A percentile compares a stretch with the other conserved stretches of the same genome.
These are phyloP conservation scores for Conops quadrifasciatus DNA, from an alignment of 2,888 invertebrate genomes.

Conservation along the genomic window DNA sequence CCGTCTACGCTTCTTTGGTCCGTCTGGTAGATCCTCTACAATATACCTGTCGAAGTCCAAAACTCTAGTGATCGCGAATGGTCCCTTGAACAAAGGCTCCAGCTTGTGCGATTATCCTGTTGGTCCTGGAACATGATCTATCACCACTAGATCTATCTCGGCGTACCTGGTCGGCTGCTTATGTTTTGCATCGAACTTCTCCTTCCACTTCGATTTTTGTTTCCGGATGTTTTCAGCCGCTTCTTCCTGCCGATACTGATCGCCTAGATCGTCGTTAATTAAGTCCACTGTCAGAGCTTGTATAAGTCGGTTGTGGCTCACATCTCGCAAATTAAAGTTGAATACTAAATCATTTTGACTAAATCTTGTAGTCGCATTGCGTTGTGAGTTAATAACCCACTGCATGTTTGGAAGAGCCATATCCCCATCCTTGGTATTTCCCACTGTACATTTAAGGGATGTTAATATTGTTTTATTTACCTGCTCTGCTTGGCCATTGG, in stretches of 20 bases:
- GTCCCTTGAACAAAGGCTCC: slow-evolving; percentile 12
- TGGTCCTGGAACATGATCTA: background rate
- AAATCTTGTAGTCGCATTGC: slow-evolving; percentile 21
- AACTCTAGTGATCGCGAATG: slow-evolving; percentile 3
- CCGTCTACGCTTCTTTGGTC: background rate
- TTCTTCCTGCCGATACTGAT: background rate
- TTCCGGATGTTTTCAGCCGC: slow-evolving; percentile 32
- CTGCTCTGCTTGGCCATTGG: slow-evolving; percentile 32
- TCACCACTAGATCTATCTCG: slow-evolving; percentile 7
- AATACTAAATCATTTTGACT: slow-evolving; percentile 27
- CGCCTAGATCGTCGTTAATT: background rate
- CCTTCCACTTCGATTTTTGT: slow-evolving; percentile 9
- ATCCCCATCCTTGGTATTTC: slow-evolving; percentile 31
- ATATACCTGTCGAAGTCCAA: slow-evolving; percentile 12
- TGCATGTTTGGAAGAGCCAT: slow-evolving; percentile 12
- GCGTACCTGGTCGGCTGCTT: background rate
- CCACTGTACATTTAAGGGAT: slow-evolving; percentile 23
- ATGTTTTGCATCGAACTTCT: background rate
- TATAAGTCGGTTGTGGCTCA: slow-evolving; percentile 23
- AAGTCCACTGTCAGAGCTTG: background rate
- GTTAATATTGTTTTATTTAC: slow-evolving; percentile 14
- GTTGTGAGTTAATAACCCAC: slow-evolving; percentile 31
- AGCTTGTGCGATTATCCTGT: slow-evolving; percentile 7
- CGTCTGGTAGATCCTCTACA: background rate
- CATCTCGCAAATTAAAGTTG: slow-evolving; percentile 19